Conservation (phyloP, 2,888 invertebrate genomes). For the Dicranocentrus wangi region DNA sequence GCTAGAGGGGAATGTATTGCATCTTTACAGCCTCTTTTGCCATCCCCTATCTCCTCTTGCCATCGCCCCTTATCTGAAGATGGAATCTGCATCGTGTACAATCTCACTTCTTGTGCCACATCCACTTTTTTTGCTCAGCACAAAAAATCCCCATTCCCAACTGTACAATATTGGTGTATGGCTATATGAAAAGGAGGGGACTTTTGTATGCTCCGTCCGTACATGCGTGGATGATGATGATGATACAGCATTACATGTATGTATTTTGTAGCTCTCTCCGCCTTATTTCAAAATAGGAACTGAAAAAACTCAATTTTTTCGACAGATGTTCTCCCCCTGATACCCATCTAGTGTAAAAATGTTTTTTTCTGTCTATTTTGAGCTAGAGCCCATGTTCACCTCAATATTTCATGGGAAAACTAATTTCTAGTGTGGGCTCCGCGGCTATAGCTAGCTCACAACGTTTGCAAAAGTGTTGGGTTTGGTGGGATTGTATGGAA, state of each 20-base stretch:
- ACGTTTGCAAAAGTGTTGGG: not conserved
- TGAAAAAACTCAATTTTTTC: no score
- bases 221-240: not conserved
- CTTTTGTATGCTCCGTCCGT: not conserved
- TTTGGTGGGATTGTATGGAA: not conserved
- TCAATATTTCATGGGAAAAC: no score
- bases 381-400: no score
- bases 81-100: constrained; percentile 62
- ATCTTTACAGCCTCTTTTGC: constrained; percentile 25
- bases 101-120: constrained; percentile 35
- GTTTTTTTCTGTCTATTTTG: no score
- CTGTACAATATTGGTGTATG: not conserved
- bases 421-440: not conserved
- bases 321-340: no score
- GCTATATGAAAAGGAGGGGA: constrained; percentile 13
- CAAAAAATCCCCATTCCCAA: not conserved
- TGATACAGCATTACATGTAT: not conserved
- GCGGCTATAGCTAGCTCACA: not conserved
- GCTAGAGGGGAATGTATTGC: constrained; percentile 33
- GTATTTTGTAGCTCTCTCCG: not conserved
- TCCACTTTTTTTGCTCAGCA: constrained; percentile 16
- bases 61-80: constrained; percentile 61
- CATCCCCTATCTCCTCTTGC: constrained; percentile 49
- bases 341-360: no score
- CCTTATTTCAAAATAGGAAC: no score